These are phyloP conservation scores for Rattus rattus DNA, from an alignment of 2,113 vertebrate species.

Conservation along the genomic window DNA sequence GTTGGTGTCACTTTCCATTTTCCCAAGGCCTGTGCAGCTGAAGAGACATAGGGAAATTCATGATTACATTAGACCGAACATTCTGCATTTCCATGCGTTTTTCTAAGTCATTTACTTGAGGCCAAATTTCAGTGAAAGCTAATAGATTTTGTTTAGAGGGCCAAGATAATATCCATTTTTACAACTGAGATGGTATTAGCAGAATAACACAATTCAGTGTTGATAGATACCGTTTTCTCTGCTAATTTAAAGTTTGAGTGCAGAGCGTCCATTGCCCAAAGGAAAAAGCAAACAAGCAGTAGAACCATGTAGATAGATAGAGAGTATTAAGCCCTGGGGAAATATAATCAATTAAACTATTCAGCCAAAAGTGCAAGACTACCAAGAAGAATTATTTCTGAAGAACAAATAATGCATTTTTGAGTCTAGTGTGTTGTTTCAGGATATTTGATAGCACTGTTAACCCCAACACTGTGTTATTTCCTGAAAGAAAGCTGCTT, in stretches of 20 bases:
- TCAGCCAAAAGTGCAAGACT: neutral
- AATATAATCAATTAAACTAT: neutral
- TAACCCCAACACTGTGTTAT: too few relatives aligned
- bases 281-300: neutral
- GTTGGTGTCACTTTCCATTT: conserved; percentile 40
- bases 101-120: conserved; percentile 66
- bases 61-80: conserved; percentile 44
- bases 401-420: conserved; percentile 2
- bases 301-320: neutral
- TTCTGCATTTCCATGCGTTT: conserved; percentile 63
- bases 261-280: neutral
- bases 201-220: conserved; percentile 54
- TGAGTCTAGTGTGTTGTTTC: neutral
- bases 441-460: too few relatives aligned
- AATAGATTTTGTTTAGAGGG: conserved; percentile 59
- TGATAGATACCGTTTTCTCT: conserved; percentile 65
- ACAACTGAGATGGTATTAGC: conserved; percentile 50
- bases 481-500: too few relatives aligned
- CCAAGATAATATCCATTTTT: conserved; percentile 45
- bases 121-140: conserved; percentile 54
- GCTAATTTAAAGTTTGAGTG: neutral
- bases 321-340: conserved; percentile 7
- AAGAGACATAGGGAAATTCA: conserved; percentile 39
- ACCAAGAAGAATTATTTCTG: neutral
- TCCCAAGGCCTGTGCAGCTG: neutral